These are phyloP conservation scores for Catostomus latipinnis DNA, from an alignment of 2,797 vertebrate species.

Conservation along the genomic window DNA sequence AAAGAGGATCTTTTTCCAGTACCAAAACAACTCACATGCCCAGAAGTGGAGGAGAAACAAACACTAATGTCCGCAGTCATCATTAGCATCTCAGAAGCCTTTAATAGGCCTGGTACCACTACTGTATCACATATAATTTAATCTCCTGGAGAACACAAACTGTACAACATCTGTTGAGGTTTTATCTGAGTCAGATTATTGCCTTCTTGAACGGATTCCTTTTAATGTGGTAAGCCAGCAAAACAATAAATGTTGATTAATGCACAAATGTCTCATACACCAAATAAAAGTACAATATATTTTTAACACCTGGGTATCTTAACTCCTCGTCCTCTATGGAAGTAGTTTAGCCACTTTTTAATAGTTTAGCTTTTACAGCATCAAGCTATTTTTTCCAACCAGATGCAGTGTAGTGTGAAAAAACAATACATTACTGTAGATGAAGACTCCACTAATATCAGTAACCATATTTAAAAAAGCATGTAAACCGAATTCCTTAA, in stretches of 20 bases:
- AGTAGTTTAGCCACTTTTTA: too few species aligned
- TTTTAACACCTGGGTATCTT: neutral
- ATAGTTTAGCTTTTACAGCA: too few species aligned
- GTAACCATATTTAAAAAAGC: too few species aligned
- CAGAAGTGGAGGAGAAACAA: neutral
- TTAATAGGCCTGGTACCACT: neutral
- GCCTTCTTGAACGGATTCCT: neutral
- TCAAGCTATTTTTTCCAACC: too few species aligned
- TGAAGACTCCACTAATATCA: too few species aligned
- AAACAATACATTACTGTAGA: too few species aligned
- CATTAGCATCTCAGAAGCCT: neutral
- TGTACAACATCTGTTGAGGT: slow-evolving; percentile 26
- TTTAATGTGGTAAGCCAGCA: slow-evolving; percentile 7
- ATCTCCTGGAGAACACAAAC: neutral
- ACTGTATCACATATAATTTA: neutral
- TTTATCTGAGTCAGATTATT: slow-evolving; percentile 16
- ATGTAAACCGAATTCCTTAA: too few species aligned
- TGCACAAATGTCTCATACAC: neutral
- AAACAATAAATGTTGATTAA: slow-evolving; percentile 26
- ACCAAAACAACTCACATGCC: neutral
- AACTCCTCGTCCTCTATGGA: neutral
- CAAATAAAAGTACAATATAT: neutral
- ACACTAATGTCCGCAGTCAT: neutral
- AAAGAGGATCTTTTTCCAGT: neutral
- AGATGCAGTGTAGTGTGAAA: too few species aligned